Percentiles rank a stretch among this genome's conserved stretches.
Evolutionary conservation across 2,888 invertebrate genomes (phyloP).

Genomic region (Cryptus viduatorius): DNA sequence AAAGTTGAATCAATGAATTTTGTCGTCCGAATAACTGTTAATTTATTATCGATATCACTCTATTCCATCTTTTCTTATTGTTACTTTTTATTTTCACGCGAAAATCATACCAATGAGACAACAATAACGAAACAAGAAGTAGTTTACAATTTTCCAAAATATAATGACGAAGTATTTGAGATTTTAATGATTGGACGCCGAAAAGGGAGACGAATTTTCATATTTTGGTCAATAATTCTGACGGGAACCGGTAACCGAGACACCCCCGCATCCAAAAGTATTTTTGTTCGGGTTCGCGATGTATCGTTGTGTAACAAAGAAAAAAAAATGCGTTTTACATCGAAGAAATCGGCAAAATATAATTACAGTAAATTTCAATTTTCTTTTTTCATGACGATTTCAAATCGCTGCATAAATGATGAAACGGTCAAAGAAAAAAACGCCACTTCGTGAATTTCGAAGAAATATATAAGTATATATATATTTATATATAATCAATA

Average conservation of each 20-base stretch:
- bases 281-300: constrained; percentile 12
- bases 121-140: no score
- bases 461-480: constrained; percentile 39
- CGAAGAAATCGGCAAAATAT: constrained; percentile 31
- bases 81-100: no score
- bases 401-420: constrained; percentile 1
- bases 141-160: no score
- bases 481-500: not conserved
- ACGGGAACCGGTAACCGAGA: constrained; percentile 26
- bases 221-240: constrained; percentile 4
- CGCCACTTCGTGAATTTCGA: constrained; percentile 25
- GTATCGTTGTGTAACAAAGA: constrained; percentile 26
- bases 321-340: constrained; percentile 30
- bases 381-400: constrained; percentile 1
- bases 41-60: no score
- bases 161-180: no score
- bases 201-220: not conserved
- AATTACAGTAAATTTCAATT: constrained; percentile 3
- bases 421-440: constrained; percentile 16
- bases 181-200: no score
- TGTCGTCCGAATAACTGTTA: no score
- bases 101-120: no score
- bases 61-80: no score
- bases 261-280: not conserved
- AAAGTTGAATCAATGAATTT: no score